phyloP scores from a whole-genome alignment of 2,888 invertebrate species.

The Macrosiphum euphorbiae region DNA sequence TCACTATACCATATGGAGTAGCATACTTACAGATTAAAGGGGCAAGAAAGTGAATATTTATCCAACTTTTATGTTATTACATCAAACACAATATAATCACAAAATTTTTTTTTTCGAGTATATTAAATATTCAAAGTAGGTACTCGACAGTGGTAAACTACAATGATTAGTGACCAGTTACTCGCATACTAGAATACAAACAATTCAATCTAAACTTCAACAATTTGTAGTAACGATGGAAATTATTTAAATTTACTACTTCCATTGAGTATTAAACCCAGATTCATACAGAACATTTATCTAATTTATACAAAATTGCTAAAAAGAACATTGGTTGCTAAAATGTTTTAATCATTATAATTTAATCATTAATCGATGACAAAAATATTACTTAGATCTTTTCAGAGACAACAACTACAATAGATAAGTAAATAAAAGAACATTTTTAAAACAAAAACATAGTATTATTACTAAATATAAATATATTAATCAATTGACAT shows the following conservation, averaged over 20 bases:
- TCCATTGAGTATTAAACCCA: not conserved
- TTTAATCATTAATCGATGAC: too few species aligned
- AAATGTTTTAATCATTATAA: not conserved
- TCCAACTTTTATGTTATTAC: not conserved
- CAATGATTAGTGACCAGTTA: not conserved
- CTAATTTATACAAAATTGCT: not conserved
- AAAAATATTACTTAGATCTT: too few species aligned
- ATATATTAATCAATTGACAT: too few species aligned
- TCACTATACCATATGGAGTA: not conserved
- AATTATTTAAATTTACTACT: not conserved
- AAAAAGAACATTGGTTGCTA: not conserved
- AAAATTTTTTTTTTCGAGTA: not conserved
- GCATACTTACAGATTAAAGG: not conserved
- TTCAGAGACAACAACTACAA: too few species aligned
- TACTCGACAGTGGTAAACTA: not conserved
- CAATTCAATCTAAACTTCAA: not conserved
- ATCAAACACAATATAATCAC: not conserved
- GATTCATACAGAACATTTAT: not conserved
- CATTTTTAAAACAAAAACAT: too few species aligned
- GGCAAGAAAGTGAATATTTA: not conserved
- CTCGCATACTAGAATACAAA: not conserved
- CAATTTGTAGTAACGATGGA: not conserved
- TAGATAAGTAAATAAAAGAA: not conserved
- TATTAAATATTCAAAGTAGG: not conserved
- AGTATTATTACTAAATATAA: too few species aligned